Evolutionary conservation across 2,113 vertebrate genomes (phyloP).

Genomic region (Patagioenas fasciata): DNA sequence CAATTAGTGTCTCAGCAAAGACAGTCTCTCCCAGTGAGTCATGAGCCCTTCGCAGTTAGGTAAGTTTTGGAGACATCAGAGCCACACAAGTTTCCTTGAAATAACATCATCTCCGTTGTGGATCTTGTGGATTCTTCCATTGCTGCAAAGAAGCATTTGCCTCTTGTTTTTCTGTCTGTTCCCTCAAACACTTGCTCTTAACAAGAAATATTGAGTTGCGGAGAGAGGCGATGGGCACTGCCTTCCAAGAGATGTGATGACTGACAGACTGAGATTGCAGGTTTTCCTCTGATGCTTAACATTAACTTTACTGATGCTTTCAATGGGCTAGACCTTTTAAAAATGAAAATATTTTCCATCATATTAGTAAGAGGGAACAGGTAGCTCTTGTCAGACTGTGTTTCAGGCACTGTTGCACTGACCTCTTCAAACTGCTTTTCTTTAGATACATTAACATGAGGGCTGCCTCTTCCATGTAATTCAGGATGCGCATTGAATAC

Average conservation of each 20-base stretch:
- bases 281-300: background rate
- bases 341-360: background rate
- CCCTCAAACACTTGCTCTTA: background rate
- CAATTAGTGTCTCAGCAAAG: background rate
- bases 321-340: background rate
- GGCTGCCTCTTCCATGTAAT: background rate
- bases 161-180: background rate
- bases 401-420: background rate
- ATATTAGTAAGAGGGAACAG: background rate
- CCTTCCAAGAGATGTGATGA: background rate
- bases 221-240: background rate
- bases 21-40: background rate
- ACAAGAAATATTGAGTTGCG: background rate
- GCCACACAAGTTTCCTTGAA: background rate
- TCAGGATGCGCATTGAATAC: background rate
- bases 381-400: background rate
- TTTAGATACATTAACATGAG: fast-evolving
- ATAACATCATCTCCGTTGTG: background rate
- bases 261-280: background rate
- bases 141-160: background rate
- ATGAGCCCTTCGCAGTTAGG: background rate
- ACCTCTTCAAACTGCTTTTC: background rate
- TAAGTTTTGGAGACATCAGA: background rate
- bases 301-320: background rate
- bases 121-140: background rate